phyloP scores from a whole-genome alignment of 2,797 vertebrate species.

The Siniperca obscura region DNA sequence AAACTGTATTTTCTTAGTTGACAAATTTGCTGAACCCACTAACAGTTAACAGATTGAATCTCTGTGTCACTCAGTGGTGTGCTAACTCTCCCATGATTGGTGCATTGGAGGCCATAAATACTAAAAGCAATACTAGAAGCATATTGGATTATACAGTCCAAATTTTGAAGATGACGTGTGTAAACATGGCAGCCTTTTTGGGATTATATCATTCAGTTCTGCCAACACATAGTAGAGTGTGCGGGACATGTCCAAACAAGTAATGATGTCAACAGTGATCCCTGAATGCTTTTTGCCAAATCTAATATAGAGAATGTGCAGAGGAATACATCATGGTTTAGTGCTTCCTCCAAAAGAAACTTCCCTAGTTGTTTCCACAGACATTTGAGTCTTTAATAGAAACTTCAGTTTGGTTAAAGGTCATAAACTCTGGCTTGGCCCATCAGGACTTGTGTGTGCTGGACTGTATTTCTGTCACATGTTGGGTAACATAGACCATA shows the following conservation, averaged over 20 bases:
- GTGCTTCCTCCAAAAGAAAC: conserved; percentile 31
- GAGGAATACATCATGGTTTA: conserved; percentile 16
- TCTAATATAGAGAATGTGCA: conserved; percentile 27
- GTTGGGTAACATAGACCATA: conserved; percentile 36
- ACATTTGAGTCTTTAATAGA: conserved; percentile 54
- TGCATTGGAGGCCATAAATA: conserved; percentile 22
- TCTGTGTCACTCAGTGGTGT: background rate
- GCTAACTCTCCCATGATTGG: conserved; percentile 16
- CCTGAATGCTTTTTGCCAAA: conserved; percentile 5
- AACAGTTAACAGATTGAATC: conserved; percentile 12
- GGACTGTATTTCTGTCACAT: conserved; percentile 52
- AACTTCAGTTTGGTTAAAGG: conserved; percentile 49
- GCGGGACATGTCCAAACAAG: conserved; percentile 22
- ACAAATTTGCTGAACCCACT: background rate
- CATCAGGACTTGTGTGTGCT: conserved; percentile 13
- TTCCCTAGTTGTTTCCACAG: conserved; percentile 51
- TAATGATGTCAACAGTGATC: conserved; percentile 14
- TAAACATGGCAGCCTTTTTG: conserved; percentile 40
- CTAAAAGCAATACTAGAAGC: conserved; percentile 24
- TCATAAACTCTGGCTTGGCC: conserved; percentile 62
- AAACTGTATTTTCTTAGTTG: background rate
- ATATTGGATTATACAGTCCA: conserved; percentile 26
- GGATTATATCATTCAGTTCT: conserved; percentile 26
- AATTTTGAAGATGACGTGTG: conserved; percentile 19
- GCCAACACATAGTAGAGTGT: conserved; percentile 5